A percentile compares a stretch with the other conserved stretches of the same genome.
These are phyloP conservation scores for Parauchenoglanis punctatus DNA, from an alignment of 2,797 vertebrate species.

Conservation along the genomic window DNA sequence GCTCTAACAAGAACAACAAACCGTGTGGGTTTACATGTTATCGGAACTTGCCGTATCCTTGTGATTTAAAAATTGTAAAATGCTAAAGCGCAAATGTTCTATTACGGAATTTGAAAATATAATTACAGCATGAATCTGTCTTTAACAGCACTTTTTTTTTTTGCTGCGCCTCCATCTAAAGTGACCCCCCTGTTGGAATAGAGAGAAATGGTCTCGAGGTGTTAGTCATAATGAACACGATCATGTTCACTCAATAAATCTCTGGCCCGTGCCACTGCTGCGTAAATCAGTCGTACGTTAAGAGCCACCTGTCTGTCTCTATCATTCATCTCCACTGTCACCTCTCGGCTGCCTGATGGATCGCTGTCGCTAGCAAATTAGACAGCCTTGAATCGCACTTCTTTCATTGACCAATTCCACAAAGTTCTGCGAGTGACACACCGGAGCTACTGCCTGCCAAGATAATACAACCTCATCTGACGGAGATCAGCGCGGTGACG, in stretches of 20 bases:
- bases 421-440: slow-evolving; percentile 78
- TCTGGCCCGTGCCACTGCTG: slow-evolving; percentile 92
- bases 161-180: slow-evolving; percentile 50
- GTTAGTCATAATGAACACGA: slow-evolving; percentile 98
- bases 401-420: slow-evolving; percentile 96
- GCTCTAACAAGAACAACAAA: neutral
- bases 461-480: neutral
- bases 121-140: neutral
- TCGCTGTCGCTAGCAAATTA: slow-evolving; percentile 99
- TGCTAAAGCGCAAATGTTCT: neutral
- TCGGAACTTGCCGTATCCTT: too few species aligned
- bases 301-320: slow-evolving; percentile 99
- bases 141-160: neutral
- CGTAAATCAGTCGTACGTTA: slow-evolving; percentile 99
- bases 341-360: slow-evolving; percentile 98
- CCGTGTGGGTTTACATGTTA: neutral
- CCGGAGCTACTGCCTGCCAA: neutral
- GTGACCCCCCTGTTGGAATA: slow-evolving; percentile 77
- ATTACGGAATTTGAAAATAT: neutral
- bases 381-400: slow-evolving; percentile 99
- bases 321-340: slow-evolving; percentile 99
- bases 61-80: neutral
- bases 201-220: slow-evolving; percentile 97
- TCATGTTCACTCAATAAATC: slow-evolving; percentile 88
- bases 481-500: neutral